Percentiles rank a stretch among this genome's conserved stretches.
Evolutionary conservation across 2,797 vertebrate species (phyloP).

Genomic region (Poecilia velifera): DNA sequence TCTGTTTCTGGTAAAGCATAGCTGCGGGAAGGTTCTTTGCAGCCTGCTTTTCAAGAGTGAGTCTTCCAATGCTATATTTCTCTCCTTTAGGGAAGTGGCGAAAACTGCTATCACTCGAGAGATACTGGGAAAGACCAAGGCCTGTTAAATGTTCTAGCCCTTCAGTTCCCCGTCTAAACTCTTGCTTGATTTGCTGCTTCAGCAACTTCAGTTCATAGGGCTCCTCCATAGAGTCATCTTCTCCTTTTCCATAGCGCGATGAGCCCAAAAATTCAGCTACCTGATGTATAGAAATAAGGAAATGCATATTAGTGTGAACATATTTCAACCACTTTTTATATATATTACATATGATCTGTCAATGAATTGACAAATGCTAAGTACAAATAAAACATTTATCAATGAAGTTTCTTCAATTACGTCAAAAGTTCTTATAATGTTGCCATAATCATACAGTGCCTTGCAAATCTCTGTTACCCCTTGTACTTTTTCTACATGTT

Average conservation of each 20-base stretch:
- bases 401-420: background rate
- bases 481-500: background rate
- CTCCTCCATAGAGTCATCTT: constrained; percentile 98
- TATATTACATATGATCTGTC: background rate
- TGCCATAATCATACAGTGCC: background rate
- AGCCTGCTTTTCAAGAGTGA: constrained; percentile 98
- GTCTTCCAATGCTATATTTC: constrained; percentile 97
- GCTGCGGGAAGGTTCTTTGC: constrained; percentile 96
- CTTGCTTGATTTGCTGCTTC: constrained; percentile 99
- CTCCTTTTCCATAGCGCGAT: constrained; percentile 92
- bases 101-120: constrained; percentile 90
- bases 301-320: background rate
- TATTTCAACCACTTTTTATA: no score
- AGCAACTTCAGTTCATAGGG: constrained; percentile 97
- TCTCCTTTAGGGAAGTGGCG: constrained; percentile 97
- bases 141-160: constrained; percentile 91
- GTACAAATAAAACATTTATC: background rate
- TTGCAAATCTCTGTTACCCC: background rate
- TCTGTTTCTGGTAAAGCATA: constrained; percentile 96
- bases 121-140: constrained; percentile 92
- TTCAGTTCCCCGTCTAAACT: constrained; percentile 94
- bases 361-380: background rate
- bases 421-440: background rate
- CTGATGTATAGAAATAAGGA: constrained; percentile 46
- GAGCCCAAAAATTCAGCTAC: constrained; percentile 94